Percentiles rank a stretch among this genome's conserved stretches.
Evolutionary conservation across 1,140 invertebrate species (phyloP).

Genomic region (Eumeta japonica): DNA sequence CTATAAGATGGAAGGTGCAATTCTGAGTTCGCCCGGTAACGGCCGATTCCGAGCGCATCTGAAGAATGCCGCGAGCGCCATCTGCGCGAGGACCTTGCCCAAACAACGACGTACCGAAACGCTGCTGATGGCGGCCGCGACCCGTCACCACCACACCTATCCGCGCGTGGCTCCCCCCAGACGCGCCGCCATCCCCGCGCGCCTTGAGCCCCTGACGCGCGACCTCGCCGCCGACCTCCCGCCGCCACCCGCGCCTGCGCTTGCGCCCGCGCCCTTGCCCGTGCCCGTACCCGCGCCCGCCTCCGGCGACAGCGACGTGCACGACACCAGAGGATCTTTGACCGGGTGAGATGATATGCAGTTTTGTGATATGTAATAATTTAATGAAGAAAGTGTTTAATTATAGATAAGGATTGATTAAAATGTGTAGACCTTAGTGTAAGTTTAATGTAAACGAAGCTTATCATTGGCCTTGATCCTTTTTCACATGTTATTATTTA

Average conservation of each 20-base stretch:
- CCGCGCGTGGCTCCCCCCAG: slow-evolving; percentile 42
- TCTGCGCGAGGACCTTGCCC: slow-evolving; percentile 45
- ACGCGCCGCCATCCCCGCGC: slow-evolving; percentile 31
- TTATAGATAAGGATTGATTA: too few relatives aligned
- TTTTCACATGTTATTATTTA: too few relatives aligned
- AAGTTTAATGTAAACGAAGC: too few relatives aligned
- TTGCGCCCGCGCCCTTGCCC: too few relatives aligned
- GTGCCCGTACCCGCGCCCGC: too few relatives aligned
- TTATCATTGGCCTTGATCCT: too few relatives aligned
- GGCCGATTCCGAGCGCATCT: slow-evolving; percentile 41
- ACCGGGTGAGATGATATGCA: slow-evolving; percentile 31
- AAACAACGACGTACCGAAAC: slow-evolving; percentile 37
- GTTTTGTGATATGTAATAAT: slow-evolving; percentile 6
- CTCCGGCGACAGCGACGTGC: too few relatives aligned
- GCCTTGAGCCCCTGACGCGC: slow-evolving; percentile 32
- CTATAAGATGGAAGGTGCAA: slow-evolving; percentile 55
- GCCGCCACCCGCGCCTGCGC: slow-evolving; percentile 4
- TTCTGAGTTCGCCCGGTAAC: slow-evolving; percentile 42
- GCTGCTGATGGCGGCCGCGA: slow-evolving; percentile 18
- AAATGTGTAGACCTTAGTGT: too few relatives aligned
- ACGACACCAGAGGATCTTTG: slow-evolving; percentile 35
- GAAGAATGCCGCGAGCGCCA: slow-evolving; percentile 48
- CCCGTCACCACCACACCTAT: slow-evolving; percentile 50
- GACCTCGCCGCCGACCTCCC: slow-evolving; percentile 20
- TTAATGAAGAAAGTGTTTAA: too few relatives aligned